Percentiles rank a stretch among this genome's conserved stretches.
These are phyloP conservation scores for Dinoponera quadriceps DNA, from an alignment of 1,140 invertebrate species.

Conservation along the genomic window DNA sequence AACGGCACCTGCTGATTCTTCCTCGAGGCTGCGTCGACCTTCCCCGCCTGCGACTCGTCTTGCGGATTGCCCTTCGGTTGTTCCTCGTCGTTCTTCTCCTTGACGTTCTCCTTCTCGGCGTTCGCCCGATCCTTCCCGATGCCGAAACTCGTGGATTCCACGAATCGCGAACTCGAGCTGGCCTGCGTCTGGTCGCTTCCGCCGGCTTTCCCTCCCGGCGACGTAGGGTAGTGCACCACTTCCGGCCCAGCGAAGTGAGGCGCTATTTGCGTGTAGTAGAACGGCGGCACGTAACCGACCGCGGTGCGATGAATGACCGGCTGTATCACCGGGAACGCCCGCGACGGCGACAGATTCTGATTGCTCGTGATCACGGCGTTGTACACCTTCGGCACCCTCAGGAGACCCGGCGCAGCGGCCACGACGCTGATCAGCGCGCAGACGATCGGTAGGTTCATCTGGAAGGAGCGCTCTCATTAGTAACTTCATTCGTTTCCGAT, in stretches of 20 bases:
- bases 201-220: not conserved
- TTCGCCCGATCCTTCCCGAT: not conserved
- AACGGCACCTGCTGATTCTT: conserved; percentile 72
- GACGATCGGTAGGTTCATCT: conserved; percentile 77
- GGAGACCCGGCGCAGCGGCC: conserved; percentile 79
- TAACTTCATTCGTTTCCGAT: too few species aligned
- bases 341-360: conserved; percentile 90
- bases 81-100: too few species aligned
- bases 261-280: conserved; percentile 79
- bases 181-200: conserved; percentile 12
- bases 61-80: too few species aligned
- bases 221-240: conserved; percentile 62
- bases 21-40: conserved; percentile 24
- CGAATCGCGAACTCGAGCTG: not conserved
- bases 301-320: conserved; percentile 88
- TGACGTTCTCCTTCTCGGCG: not conserved
- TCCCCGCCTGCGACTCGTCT: not conserved
- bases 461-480: conserved; percentile 42
- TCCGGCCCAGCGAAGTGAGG: conserved; percentile 73
- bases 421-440: conserved; percentile 72
- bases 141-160: conserved; percentile 30
- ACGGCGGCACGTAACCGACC: conserved; percentile 86
- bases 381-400: conserved; percentile 89
- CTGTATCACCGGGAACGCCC: conserved; percentile 90
- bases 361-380: conserved; percentile 91